These are phyloP conservation scores for Corythornis cristatus DNA, from an alignment of 2,113 vertebrate species.

Conservation along the genomic window DNA sequence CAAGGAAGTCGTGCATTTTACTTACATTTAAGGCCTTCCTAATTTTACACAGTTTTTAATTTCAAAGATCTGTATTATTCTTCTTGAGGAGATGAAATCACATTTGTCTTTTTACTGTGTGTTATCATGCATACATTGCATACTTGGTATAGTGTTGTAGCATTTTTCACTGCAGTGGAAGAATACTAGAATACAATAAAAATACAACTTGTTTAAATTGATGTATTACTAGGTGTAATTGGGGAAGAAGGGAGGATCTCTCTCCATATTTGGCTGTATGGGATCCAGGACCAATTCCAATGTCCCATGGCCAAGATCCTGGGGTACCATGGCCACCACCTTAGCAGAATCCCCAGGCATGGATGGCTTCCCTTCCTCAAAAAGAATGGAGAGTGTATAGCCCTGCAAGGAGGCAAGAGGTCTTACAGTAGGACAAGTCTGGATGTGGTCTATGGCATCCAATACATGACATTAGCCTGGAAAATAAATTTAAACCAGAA, in stretches of 20 bases:
- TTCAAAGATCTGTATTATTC: not conserved
- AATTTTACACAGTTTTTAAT: not conserved
- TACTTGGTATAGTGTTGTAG: not conserved
- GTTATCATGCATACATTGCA: rapidly evolving
- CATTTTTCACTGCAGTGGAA: not conserved
- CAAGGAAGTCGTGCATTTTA: not conserved
- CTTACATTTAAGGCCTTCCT: not conserved
- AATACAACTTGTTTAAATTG: not conserved
- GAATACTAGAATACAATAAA: not conserved
- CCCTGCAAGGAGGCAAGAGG: not conserved
- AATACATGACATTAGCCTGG: not conserved
- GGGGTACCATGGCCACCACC: not conserved
- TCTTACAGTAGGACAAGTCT: not conserved
- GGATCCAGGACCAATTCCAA: not conserved
- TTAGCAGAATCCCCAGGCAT: rapidly evolving
- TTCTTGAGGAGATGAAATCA: not conserved
- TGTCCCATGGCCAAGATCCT: not conserved
- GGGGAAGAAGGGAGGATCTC: not conserved
- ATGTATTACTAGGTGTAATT: not conserved
- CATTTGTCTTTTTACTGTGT: not conserved
- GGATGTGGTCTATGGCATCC: rapidly evolving
- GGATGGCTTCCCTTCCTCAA: not conserved
- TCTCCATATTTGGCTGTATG: rapidly evolving
- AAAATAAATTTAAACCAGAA: not conserved
- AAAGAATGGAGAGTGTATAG: rapidly evolving